Conservation (phyloP, 2,888 invertebrate genomes). For the Orthonevra nobilis region DNA sequence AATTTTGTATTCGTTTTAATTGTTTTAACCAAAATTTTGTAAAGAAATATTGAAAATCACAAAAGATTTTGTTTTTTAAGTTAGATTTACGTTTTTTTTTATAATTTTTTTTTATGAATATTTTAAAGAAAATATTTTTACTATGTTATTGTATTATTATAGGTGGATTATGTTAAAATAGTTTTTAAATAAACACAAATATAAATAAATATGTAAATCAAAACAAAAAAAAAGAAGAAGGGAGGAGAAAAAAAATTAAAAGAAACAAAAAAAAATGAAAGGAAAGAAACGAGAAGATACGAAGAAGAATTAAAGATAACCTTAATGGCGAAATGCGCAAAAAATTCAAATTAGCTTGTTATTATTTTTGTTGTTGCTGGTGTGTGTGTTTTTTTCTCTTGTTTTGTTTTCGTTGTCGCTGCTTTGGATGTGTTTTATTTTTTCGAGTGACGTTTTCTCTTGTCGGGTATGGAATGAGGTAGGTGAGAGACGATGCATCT, state of each 20-base stretch:
- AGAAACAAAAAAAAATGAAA: neutral
- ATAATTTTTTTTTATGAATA: conserved; percentile 38
- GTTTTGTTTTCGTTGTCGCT: too few species aligned
- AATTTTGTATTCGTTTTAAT: conserved; percentile 27
- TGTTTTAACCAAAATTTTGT: conserved; percentile 22
- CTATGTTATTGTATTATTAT: conserved; percentile 54
- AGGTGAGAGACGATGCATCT: conserved; percentile 26
- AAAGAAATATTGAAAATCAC: conserved; percentile 20
- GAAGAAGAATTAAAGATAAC: conserved; percentile 63
- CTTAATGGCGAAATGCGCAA: conserved; percentile 65
- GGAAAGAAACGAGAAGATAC: conserved; percentile 5
- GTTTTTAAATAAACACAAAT: conserved; percentile 47
- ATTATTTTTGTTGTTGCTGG: conserved; percentile 45
- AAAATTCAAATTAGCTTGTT: conserved; percentile 63
- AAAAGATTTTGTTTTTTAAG: conserved; percentile 5
- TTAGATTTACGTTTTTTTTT: conserved; percentile 21
- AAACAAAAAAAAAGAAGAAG: conserved; percentile 35
- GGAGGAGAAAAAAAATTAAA: conserved; percentile 12
- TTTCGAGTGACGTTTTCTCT: conserved; percentile 15
- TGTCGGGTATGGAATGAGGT: neutral
- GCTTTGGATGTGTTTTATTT: conserved; percentile 14
- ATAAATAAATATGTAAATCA: conserved; percentile 54
- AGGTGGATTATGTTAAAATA: conserved; percentile 67
- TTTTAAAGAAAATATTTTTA: conserved; percentile 48
- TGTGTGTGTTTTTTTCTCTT: neutral